Percentiles rank a stretch among this genome's conserved stretches.
Conservation (phyloP, 1,140 invertebrate species). For the Drosophila lacertosa region DNA sequence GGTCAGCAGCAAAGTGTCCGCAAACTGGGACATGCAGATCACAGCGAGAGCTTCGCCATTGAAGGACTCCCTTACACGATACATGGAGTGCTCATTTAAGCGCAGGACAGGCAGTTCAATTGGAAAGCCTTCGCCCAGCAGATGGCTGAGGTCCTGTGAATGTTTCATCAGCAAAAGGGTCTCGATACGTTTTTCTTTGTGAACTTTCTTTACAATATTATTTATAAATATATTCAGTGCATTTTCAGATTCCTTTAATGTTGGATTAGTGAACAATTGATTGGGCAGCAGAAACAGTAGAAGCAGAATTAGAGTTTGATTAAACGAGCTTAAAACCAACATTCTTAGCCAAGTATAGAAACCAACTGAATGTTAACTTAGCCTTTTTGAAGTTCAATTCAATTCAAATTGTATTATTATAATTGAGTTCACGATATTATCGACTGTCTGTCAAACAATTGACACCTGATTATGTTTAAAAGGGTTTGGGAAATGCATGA, state of each 20-base stretch:
- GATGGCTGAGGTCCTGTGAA: constrained; percentile 1
- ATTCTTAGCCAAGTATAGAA: neutral
- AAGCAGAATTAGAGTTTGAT: neutral
- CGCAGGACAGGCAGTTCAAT: constrained; percentile 11
- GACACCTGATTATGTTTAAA: neutral
- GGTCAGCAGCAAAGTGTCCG: neutral
- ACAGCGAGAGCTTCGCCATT: constrained; percentile 21
- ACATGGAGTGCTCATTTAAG: neutral
- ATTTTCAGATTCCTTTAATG: neutral
- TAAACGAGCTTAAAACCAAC: neutral
- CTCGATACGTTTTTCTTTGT: neutral
- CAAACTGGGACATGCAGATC: constrained; percentile 27
- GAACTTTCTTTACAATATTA: neutral
- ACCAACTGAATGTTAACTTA: constrained; percentile 1
- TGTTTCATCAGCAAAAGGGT: constrained; percentile 12
- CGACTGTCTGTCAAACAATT: neutral
- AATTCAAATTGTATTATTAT: too few species aligned
- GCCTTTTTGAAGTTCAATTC: neutral
- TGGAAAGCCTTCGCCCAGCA: neutral
- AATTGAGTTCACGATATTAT: neutral
- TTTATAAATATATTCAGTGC: neutral
- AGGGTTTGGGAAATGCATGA: neutral
- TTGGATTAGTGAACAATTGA: neutral
- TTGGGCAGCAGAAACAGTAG: constrained; percentile 1
- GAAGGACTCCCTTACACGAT: neutral